These are phyloP conservation scores for Acropora yongei DNA, from an alignment of 64 coral and sea anemone genomes.

Conservation along the genomic window DNA sequence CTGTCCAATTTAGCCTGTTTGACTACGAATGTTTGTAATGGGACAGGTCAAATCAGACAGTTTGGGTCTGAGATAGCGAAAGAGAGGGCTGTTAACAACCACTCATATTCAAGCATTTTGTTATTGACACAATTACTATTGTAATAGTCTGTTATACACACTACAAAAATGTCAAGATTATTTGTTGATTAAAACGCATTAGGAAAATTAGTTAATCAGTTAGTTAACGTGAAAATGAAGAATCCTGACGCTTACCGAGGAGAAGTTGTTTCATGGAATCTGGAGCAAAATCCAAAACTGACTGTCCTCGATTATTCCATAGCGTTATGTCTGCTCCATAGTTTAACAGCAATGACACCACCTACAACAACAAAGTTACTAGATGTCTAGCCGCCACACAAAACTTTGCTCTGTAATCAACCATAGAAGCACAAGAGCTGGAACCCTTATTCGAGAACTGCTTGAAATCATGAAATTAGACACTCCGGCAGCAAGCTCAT, in stretches of 20 bases:
- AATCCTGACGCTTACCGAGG: conserved; percentile 43
- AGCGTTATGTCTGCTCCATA: conserved; percentile 91
- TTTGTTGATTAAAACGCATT: too few relatives aligned
- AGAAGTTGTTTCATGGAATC: conserved; percentile 70
- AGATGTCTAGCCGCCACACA: neutral
- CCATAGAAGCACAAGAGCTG: conserved; percentile 3
- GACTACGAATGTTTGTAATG: too few relatives aligned
- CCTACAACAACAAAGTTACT: neutral
- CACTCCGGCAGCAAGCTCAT: neutral
- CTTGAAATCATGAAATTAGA: neutral
- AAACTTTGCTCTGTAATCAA: neutral
- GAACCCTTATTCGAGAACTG: neutral
- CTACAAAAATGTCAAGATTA: too few relatives aligned
- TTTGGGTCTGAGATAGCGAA: too few relatives aligned
- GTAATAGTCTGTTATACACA: too few relatives aligned
- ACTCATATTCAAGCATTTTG: too few relatives aligned
- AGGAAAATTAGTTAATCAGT: too few relatives aligned
- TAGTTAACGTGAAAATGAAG: neutral
- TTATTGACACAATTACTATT: too few relatives aligned
- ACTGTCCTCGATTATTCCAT: conserved; percentile 59
- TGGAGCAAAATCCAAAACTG: conserved; percentile 71
- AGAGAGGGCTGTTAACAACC: too few relatives aligned
- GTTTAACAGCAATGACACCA: conserved; percentile 72
- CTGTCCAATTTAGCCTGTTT: too few relatives aligned
- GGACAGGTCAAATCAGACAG: too few relatives aligned